Evolutionary conservation across 2,113 vertebrate genomes (phyloP).

Genomic region (Macrotis lagotis): DNA sequence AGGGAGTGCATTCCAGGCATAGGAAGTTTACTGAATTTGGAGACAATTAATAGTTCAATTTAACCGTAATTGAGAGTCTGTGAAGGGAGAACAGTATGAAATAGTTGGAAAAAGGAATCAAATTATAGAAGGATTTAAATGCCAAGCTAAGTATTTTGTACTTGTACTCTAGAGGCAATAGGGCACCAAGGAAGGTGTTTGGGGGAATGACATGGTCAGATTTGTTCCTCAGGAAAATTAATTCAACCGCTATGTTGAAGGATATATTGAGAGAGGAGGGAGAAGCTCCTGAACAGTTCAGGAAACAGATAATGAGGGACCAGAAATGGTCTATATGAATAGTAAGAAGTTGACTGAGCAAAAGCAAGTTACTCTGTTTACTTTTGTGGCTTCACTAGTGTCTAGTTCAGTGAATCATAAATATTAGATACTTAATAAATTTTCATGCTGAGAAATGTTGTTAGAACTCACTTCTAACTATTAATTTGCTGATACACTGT

Average conservation of each 20-base stretch:
- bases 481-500: constrained; percentile 34
- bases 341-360: background rate
- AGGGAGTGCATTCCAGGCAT: background rate
- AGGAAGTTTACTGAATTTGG: background rate
- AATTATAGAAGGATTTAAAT: background rate
- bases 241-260: background rate
- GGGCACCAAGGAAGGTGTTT: background rate
- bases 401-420: too few relatives aligned
- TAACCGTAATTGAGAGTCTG: background rate
- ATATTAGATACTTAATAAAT: too few relatives aligned
- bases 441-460: too few relatives aligned
- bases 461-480: constrained; percentile 30
- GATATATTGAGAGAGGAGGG: background rate
- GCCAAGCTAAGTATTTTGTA: background rate
- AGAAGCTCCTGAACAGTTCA: background rate
- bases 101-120: background rate
- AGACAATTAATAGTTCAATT: background rate
- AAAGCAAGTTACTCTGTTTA: background rate
- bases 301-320: background rate
- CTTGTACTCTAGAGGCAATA: background rate
- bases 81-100: background rate
- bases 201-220: background rate
- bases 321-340: background rate
- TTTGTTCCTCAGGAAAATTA: background rate
- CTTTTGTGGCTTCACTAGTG: too few relatives aligned